Conservation (phyloP, 2,888 invertebrate genomes). For the Zygothrica quintamaculata region DNA sequence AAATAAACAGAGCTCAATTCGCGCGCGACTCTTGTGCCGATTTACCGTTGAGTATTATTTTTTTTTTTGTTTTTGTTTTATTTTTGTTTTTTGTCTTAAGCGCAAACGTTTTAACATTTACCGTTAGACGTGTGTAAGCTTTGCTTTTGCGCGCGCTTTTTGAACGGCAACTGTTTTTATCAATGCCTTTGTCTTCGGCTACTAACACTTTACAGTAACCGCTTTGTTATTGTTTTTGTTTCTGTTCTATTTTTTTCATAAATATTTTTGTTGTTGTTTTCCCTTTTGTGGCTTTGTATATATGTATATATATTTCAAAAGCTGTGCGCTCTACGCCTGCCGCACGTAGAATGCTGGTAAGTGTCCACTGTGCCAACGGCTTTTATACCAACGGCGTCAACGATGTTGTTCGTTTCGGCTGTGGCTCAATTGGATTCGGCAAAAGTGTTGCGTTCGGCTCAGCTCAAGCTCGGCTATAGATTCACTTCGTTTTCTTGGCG, state of each 20-base stretch:
- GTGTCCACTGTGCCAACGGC: conserved; percentile 32
- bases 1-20: conserved; percentile 69
- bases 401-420: conserved; percentile 28
- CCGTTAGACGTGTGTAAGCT: conserved; percentile 22
- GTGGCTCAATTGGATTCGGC: conserved; percentile 15
- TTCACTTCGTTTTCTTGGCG: conserved; percentile 49
- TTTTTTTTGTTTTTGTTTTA: too few relatives aligned
- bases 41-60: conserved; percentile 33
- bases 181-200: conserved; percentile 13
- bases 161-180: conserved; percentile 45
- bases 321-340: conserved; percentile 66
- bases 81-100: conserved; percentile 36
- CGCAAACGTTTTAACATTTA: conserved; percentile 27
- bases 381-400: conserved; percentile 57
- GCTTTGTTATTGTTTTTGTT: not conserved
- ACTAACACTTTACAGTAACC: not conserved
- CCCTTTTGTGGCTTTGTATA: too few relatives aligned
- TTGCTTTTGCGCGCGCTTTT: conserved; percentile 74
- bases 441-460: conserved; percentile 14
- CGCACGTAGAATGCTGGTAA: conserved; percentile 73
- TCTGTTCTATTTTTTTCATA: conserved; percentile 8
- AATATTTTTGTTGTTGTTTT: not conserved
- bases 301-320: too few relatives aligned
- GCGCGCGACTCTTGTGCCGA: conserved; percentile 61
- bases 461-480: conserved; percentile 41